phyloP scores from a whole-genome alignment of 2,797 vertebrate genomes.

The Anas capensis region DNA sequence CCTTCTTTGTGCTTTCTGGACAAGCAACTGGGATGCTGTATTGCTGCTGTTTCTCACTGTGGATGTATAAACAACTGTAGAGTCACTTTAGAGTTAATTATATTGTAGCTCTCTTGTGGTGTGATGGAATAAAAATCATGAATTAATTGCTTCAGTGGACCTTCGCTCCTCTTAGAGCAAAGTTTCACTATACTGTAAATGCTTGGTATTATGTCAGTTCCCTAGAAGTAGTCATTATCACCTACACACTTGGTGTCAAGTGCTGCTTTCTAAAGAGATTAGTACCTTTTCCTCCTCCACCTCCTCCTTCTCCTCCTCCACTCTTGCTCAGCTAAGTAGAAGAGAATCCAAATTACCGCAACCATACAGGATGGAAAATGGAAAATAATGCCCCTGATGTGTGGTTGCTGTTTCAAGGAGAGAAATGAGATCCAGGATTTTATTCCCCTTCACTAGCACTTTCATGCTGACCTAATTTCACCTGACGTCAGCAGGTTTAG shows the following conservation, averaged over 20 bases:
- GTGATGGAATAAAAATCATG: slow-evolving; percentile 13
- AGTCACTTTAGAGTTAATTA: neutral
- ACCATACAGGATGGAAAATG: neutral
- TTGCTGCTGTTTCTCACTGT: neutral
- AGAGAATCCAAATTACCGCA: slow-evolving; percentile 35
- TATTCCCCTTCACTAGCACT: neutral
- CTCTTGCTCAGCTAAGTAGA: slow-evolving; percentile 30
- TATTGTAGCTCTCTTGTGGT: neutral
- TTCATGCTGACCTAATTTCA: neutral
- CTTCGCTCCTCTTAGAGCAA: neutral
- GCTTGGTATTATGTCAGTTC: slow-evolving; percentile 51
- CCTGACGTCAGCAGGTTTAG: neutral
- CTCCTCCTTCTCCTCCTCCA: neutral
- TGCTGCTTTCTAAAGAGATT: slow-evolving; percentile 63
- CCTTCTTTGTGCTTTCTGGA: neutral
- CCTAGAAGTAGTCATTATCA: slow-evolving; percentile 59
- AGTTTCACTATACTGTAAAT: slow-evolving; percentile 15
- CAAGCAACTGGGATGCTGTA: neutral
- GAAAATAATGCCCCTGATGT: neutral
- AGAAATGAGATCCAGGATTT: neutral
- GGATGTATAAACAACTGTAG: neutral
- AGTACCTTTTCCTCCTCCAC: slow-evolving; percentile 45
- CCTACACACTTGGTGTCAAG: slow-evolving; percentile 63
- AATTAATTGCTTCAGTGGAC: slow-evolving; percentile 57
- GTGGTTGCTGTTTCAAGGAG: neutral